A percentile compares a stretch with the other conserved stretches of the same genome.
Conservation (phyloP, 2,797 vertebrate genomes). For the Halcyon leucocephala region DNA sequence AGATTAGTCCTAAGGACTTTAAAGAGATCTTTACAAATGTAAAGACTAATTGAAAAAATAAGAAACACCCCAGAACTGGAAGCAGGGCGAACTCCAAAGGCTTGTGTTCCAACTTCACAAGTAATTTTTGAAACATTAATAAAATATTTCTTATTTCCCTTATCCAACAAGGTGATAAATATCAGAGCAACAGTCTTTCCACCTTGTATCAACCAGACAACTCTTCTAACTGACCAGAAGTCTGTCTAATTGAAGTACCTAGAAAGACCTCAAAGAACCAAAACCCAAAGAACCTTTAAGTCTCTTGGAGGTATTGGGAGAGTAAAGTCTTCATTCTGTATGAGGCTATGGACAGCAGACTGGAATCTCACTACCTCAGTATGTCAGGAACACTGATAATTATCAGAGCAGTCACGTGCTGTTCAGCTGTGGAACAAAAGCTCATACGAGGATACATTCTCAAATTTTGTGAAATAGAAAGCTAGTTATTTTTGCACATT, state of each 20-base stretch:
- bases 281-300: background rate
- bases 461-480: background rate
- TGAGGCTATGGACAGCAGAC: background rate
- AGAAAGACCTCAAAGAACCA: background rate
- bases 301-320: background rate
- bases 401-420: background rate
- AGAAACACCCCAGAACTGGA: rapidly evolving
- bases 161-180: background rate
- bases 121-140: background rate
- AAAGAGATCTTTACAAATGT: background rate
- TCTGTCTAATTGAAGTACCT: background rate
- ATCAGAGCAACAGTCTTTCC: background rate
- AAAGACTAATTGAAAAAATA: background rate
- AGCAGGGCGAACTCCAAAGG: background rate
- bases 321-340: background rate
- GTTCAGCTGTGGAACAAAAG: background rate
- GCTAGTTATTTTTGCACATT: background rate
- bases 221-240: background rate
- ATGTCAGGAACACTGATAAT: background rate
- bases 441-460: background rate
- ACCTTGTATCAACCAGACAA: background rate
- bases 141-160: background rate
- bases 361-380: background rate
- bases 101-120: background rate
- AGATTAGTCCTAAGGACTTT: background rate